A percentile compares a stretch with the other conserved stretches of the same genome.
phyloP scores from a whole-genome alignment of 2,797 vertebrate species.

The Hippoglossus hippoglossus region DNA sequence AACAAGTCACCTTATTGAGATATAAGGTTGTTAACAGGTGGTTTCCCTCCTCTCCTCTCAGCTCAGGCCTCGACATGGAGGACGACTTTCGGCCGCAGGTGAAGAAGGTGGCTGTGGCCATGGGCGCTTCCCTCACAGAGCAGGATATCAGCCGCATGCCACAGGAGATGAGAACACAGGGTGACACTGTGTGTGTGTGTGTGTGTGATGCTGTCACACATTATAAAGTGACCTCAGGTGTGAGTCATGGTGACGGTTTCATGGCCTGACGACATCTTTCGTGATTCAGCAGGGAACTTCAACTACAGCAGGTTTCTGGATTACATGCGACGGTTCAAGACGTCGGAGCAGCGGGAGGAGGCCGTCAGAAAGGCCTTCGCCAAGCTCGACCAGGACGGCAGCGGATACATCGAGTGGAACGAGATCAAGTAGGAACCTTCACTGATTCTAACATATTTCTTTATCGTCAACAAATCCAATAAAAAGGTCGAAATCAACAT shows the following conservation, averaged over 20 bases:
- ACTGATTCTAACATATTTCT: background rate
- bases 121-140: conserved; percentile 71
- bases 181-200: conserved; percentile 30
- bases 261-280: conserved; percentile 10
- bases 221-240: too few species aligned
- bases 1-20: too few species aligned
- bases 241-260: conserved; percentile 12
- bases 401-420: conserved; percentile 54
- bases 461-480: background rate
- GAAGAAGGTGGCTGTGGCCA: conserved; percentile 65
- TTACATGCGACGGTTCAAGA: conserved; percentile 49
- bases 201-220: too few species aligned
- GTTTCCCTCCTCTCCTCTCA: too few species aligned
- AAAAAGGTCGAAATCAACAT: too few species aligned
- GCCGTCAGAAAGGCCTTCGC: conserved; percentile 52
- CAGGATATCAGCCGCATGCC: conserved; percentile 64
- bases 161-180: conserved; percentile 52
- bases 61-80: conserved; percentile 41
- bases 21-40: too few species aligned
- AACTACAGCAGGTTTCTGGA: conserved; percentile 47
- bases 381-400: too few species aligned
- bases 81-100: conserved; percentile 60
- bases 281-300: too few species aligned
- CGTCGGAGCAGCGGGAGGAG: conserved; percentile 17
- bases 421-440: conserved; percentile 57